These are phyloP conservation scores for Zaprionus davidi DNA, from an alignment of 1,140 invertebrate species.

Conservation along the genomic window DNA sequence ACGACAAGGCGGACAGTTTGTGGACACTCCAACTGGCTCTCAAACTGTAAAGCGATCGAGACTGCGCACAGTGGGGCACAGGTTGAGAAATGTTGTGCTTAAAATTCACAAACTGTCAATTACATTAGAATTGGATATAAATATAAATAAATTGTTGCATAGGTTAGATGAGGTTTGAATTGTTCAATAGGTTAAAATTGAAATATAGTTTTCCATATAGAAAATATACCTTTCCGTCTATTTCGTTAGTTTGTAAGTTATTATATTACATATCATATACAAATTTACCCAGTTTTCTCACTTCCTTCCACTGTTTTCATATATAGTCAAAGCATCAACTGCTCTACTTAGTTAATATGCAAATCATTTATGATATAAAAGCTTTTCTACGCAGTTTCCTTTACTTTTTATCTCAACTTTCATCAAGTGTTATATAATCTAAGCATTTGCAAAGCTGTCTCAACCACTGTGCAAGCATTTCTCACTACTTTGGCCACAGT, in stretches of 20 bases:
- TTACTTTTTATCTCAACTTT: background rate
- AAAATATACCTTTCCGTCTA: too few relatives aligned
- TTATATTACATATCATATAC: too few relatives aligned
- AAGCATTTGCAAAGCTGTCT: background rate
- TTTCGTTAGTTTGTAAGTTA: too few relatives aligned
- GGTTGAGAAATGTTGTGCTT: background rate
- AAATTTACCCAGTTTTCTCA: too few relatives aligned
- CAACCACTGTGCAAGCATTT: background rate
- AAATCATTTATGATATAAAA: background rate
- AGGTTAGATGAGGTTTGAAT: too few relatives aligned
- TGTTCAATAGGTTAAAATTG: too few relatives aligned
- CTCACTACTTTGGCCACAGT: background rate
- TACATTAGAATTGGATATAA: too few relatives aligned
- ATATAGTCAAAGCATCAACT: background rate
- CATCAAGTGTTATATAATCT: background rate
- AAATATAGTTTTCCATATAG: too few relatives aligned
- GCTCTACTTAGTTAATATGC: background rate
- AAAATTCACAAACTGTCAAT: too few relatives aligned
- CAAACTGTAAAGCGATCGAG: conserved; percentile 32
- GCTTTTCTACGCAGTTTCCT: background rate
- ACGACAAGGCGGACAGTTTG: background rate
- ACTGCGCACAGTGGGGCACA: conserved; percentile 11
- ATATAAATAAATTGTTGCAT: too few relatives aligned
- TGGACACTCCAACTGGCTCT: conserved; percentile 8
- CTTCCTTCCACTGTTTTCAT: too few relatives aligned